A percentile compares a stretch with the other conserved stretches of the same genome.
Conservation (phyloP, 1,140 invertebrate genomes). For the Pseudobourletiella spinata region DNA sequence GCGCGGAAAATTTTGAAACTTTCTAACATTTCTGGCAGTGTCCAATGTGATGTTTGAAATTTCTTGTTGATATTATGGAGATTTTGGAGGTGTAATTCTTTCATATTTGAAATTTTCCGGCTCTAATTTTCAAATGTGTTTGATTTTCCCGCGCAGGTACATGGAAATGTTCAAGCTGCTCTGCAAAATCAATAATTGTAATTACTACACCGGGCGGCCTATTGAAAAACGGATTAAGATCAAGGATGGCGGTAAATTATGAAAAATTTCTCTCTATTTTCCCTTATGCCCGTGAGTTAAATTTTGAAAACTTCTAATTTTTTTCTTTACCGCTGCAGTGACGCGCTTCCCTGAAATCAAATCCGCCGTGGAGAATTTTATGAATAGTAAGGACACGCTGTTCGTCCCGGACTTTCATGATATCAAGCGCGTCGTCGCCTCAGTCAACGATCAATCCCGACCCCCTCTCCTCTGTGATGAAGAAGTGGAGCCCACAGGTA, state of each 20-base stretch:
- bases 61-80: no score
- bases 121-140: no score
- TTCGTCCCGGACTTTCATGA: conserved; percentile 2
- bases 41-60: no score
- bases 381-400: background rate
- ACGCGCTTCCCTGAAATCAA: background rate
- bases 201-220: background rate
- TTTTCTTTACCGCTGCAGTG: background rate
- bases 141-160: background rate
- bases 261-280: background rate
- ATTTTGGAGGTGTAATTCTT: no score
- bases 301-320: no score
- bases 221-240: background rate
- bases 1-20: no score
- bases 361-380: background rate
- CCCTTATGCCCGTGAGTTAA: no score
- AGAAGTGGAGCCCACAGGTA: background rate
- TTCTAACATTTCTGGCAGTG: no score
- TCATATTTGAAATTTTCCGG: no score
- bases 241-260: background rate
- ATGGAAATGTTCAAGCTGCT: background rate
- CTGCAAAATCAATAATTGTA: background rate
- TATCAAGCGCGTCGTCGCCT: background rate
- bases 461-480: background rate
- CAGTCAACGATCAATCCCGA: background rate